phyloP scores from a whole-genome alignment of 2,888 invertebrate species.

The Thysanoteuthis rhombus region DNA sequence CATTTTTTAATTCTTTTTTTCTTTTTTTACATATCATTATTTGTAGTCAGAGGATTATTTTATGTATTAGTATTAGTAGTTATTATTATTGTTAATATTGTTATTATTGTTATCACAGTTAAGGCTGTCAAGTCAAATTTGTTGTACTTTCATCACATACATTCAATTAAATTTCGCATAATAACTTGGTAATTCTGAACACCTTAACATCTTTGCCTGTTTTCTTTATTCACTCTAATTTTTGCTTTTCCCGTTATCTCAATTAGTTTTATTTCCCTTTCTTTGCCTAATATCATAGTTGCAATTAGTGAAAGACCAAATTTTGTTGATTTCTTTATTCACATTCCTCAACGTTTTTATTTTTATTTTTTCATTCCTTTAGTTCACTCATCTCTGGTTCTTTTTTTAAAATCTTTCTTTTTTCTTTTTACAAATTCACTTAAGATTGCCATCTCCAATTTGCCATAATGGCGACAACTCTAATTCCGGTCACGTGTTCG shows the following conservation, averaged over 20 bases:
- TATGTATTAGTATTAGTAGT: not conserved
- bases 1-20: too few relatives aligned
- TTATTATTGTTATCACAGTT: not conserved
- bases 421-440: not conserved
- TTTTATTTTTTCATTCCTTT: not conserved
- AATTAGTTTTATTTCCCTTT: not conserved
- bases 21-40: not conserved
- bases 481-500: constrained; percentile 12
- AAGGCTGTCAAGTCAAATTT: constrained; percentile 12
- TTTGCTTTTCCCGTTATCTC: not conserved
- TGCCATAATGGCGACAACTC: not conserved
- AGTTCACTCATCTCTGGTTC: not conserved
- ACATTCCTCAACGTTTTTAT: not conserved
- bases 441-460: constrained; percentile 12
- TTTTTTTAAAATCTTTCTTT: not conserved
- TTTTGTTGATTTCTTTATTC: constrained; percentile 12
- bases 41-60: not conserved
- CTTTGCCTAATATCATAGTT: not conserved
- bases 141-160: not conserved
- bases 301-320: constrained; percentile 12
- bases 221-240: not conserved
- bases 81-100: not conserved
- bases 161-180: constrained; percentile 12
- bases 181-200: constrained; percentile 12
- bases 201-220: not conserved